A percentile compares a stretch with the other conserved stretches of the same genome.
These are phyloP conservation scores for Pocillopora damicornis DNA, from an alignment of 64 coral and sea anemone genomes.

Conservation along the genomic window DNA sequence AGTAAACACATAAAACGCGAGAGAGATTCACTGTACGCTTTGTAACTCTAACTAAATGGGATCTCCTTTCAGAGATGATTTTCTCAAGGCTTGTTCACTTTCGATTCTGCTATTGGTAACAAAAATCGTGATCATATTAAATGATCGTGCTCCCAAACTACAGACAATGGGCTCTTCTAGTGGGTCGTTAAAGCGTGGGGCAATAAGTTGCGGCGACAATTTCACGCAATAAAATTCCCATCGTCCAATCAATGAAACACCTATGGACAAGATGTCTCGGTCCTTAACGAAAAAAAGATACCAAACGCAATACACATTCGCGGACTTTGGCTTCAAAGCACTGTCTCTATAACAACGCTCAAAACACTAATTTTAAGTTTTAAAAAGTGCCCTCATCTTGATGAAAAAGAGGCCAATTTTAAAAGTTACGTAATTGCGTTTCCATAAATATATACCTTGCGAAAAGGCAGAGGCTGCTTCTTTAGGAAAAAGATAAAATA, in stretches of 20 bases:
- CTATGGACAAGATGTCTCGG: constrained; percentile 29
- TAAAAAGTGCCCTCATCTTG: not conserved
- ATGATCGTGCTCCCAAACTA: not conserved
- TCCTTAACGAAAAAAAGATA: constrained; percentile 6
- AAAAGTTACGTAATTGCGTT: no score
- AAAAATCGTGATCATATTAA: constrained; percentile 13
- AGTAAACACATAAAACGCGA: not conserved
- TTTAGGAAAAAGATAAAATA: not conserved
- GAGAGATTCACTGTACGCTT: not conserved
- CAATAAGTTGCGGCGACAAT: constrained; percentile 45
- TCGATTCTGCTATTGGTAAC: not conserved
- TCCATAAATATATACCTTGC: not conserved
- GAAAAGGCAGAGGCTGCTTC: not conserved
- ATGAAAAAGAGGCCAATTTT: not conserved
- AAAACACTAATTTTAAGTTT: not conserved
- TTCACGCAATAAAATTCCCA: constrained; percentile 22
- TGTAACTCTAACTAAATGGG: not conserved
- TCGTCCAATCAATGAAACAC: constrained; percentile 9
- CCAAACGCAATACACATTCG: constrained; percentile 8
- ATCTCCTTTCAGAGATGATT: not conserved
- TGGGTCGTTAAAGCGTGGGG: constrained; percentile 34
- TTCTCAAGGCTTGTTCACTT: not conserved
- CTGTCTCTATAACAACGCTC: not conserved
- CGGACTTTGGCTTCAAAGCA: not conserved
- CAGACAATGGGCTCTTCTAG: constrained; percentile 18